Conservation (phyloP, 2,113 vertebrate genomes). For the Osmerus eperlanus region DNA sequence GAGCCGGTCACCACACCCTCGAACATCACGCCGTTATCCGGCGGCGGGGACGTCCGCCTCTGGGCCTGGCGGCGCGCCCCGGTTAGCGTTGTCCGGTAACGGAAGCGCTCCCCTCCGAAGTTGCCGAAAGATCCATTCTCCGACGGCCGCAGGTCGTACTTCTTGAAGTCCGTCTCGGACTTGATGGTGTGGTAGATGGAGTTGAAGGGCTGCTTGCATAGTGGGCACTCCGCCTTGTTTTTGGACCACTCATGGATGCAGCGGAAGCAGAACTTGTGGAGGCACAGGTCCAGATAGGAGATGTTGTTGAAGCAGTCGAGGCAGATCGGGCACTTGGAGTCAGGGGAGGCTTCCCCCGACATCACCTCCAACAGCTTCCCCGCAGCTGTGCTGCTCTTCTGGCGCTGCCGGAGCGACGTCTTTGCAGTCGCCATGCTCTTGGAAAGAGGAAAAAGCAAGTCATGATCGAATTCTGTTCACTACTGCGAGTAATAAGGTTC, state of each 20-base stretch:
- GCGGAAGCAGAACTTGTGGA: constrained; percentile 93
- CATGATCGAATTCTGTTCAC: too few relatives aligned
- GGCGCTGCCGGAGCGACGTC: constrained; percentile 70
- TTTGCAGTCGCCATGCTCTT: constrained; percentile 79
- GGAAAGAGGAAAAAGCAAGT: constrained; percentile 7
- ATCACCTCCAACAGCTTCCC: constrained; percentile 65
- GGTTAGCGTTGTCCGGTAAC: constrained; percentile 87
- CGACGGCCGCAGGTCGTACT: constrained; percentile 78
- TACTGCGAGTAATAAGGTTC: too few relatives aligned
- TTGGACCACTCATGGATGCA: constrained; percentile 97
- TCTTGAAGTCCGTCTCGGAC: constrained; percentile 89
- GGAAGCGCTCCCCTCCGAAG: constrained; percentile 79
- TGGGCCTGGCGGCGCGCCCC: constrained; percentile 62
- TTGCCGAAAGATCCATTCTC: constrained; percentile 77
- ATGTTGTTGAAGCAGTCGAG: constrained; percentile 92
- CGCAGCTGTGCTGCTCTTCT: constrained; percentile 46
- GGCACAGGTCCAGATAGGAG: constrained; percentile 85
- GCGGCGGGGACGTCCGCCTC: constrained; percentile 72
- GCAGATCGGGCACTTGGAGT: constrained; percentile 97
- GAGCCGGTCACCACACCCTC: constrained; percentile 59
- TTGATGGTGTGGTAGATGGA: constrained; percentile 92
- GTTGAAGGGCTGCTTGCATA: constrained; percentile 93
- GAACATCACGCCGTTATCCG: constrained; percentile 82
- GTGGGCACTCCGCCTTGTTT: constrained; percentile 95
- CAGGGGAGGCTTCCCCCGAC: constrained; percentile 83